phyloP scores from a whole-genome alignment of 2,113 vertebrate species.

The Diadophis punctatus region DNA sequence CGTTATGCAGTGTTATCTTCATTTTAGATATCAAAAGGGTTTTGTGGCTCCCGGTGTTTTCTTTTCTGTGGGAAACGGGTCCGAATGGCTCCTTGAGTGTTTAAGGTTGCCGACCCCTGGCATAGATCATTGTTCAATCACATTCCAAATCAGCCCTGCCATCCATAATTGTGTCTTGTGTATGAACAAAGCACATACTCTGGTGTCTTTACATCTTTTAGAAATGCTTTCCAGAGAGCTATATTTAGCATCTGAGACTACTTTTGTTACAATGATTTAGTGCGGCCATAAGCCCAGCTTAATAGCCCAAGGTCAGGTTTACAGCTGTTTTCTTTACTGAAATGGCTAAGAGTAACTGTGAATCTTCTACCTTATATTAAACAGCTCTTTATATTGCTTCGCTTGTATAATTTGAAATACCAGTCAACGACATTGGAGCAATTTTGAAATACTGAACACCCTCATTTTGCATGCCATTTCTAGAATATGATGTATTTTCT shows the following conservation, averaged over 20 bases:
- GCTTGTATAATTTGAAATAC: background rate
- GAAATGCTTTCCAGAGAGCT: background rate
- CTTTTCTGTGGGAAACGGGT: too few species aligned
- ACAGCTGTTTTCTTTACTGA: background rate
- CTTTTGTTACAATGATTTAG: background rate
- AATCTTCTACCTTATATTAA: background rate
- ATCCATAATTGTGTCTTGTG: background rate
- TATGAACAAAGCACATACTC: background rate
- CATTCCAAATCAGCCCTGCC: background rate
- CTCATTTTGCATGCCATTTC: background rate
- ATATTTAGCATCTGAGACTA: background rate
- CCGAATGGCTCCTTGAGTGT: too few species aligned
- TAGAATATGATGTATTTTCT: background rate
- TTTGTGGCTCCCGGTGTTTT: too few species aligned
- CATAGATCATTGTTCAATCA: background rate
- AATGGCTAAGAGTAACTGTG: constrained; percentile 14
- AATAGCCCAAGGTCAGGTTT: background rate
- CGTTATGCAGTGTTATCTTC: too few species aligned
- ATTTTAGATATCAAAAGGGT: too few species aligned
- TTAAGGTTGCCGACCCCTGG: too few species aligned
- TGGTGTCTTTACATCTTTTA: background rate
- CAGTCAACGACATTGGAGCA: background rate
- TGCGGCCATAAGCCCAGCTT: background rate
- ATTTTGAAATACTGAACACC: background rate
- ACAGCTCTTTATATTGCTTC: background rate